Evolutionary conservation across 2,113 vertebrate species (phyloP), one percentile per base, ranked within the genome.

Genomic region (Halcyon senegalensis): DNA sequence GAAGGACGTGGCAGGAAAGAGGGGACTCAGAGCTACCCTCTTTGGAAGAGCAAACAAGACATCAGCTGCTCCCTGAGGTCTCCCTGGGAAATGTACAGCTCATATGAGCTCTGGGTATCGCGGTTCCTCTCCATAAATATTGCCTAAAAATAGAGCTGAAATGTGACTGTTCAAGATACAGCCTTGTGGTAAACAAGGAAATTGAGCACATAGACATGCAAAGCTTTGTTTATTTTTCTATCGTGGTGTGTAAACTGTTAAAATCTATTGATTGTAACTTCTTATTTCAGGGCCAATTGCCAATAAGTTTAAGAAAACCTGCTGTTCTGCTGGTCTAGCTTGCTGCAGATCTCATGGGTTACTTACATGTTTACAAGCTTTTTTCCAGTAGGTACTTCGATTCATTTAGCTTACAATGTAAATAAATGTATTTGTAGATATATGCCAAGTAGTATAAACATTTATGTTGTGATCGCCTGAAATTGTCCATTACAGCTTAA

Each of bases 61-160:
- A 73, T 83, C 62, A 76, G 90, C 50, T 74, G 51, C 90, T 96
- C 76, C 56, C 68, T 39, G 46, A 83, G 64, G 70, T 89, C 83
- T 84, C 88, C 69, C 80, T 56, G 86, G 93, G 76, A 94, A 94
- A 86, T 5, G 1, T 41, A 16, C 41, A 86, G 72, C 90, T 90
- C 30, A 4, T 3, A 60, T 56, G 66, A 78, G 60, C 69, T 81
- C 64, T 83, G 77, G 37, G 53, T 90, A 64, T 75, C 13, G 3
- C 9, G 3, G 72, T 86, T 86, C 76, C 72, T 93, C 87, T 77
- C 60, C 82, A 70, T 83, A 82, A 83, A 80, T 39, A 17, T 60
- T 81, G 69, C 73, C 85, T 96, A 93, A 94, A 94, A 93, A 93
- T 85, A 96, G 88, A 95, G 43, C 80, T 75, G 86, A 84, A 96